Conservation (phyloP, 2,797 vertebrate species). For the Capromys pilorides region DNA sequence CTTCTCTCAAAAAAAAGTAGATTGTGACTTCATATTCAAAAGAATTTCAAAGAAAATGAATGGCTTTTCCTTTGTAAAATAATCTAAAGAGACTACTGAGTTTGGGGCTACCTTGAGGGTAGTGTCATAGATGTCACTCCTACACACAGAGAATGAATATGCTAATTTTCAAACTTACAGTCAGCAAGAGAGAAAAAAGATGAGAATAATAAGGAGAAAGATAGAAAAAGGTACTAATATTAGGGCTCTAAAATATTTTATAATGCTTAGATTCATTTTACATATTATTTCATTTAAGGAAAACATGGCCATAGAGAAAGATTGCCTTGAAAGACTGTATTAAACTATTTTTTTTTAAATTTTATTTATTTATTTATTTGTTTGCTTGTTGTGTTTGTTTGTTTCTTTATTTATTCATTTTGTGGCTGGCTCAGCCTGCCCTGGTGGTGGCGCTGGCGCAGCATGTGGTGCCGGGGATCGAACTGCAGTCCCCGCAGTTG, state of each 20-base stretch:
- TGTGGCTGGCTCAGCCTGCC: too few relatives aligned
- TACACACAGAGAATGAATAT: not conserved
- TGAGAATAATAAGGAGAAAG: not conserved
- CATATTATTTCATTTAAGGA: not conserved
- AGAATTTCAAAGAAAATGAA: constrained; percentile 25
- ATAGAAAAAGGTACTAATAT: not conserved
- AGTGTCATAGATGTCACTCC: not conserved
- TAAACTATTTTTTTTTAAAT: too few relatives aligned
- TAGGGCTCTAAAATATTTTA: not conserved
- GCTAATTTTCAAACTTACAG: not conserved
- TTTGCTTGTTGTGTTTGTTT: too few relatives aligned
- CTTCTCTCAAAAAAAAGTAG: not conserved
- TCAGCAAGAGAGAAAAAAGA: constrained; percentile 8
- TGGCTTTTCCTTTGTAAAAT: not conserved
- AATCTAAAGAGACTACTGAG: constrained; percentile 15
- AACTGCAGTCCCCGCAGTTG: too few relatives aligned
- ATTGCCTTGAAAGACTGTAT: not conserved
- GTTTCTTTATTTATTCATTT: too few relatives aligned
- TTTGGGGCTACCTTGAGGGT: not conserved
- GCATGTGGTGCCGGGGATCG: too few relatives aligned
- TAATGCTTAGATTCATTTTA: not conserved
- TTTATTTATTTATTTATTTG: too few relatives aligned
- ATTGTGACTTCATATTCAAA: not conserved
- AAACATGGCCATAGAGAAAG: not conserved
- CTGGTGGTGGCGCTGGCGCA: too few relatives aligned